Evolutionary conservation across 2,797 vertebrate genomes (phyloP).

Genomic region (Paratrypauchen microcephalus): DNA sequence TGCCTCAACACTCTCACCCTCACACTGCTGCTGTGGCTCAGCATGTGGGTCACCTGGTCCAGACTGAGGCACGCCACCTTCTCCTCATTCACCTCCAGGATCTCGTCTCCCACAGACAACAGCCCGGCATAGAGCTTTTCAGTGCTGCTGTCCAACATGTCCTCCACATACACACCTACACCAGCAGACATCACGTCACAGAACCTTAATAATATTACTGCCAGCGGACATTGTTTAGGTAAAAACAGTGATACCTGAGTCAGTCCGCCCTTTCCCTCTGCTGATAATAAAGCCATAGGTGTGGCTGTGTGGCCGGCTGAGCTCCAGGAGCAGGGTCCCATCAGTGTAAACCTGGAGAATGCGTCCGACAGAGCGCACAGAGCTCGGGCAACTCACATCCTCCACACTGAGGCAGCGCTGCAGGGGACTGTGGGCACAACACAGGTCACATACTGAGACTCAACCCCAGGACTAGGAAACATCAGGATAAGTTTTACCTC

Average conservation of each 20-base stretch:
- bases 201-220: background rate
- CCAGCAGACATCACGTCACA: background rate
- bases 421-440: constrained; percentile 33
- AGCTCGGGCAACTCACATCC: constrained; percentile 79
- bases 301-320: constrained; percentile 67
- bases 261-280: constrained; percentile 76
- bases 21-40: constrained; percentile 66
- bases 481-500: constrained; percentile 24
- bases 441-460: background rate
- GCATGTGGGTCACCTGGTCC: constrained; percentile 73
- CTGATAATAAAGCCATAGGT: constrained; percentile 83
- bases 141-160: constrained; percentile 78
- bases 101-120: constrained; percentile 85
- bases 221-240: background rate
- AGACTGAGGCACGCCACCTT: constrained; percentile 83
- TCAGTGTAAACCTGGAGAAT: constrained; percentile 83
- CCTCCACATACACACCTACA: constrained; percentile 86
- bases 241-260: constrained; percentile 75
- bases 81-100: constrained; percentile 85
- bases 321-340: constrained; percentile 82
- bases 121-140: constrained; percentile 87
- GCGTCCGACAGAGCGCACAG: constrained; percentile 73
- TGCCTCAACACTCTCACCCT: constrained; percentile 81
- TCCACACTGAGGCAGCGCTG: constrained; percentile 80
- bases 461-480: background rate